Base-by-base conservation (phyloP, 1,140 invertebrate genomes). In the Pseudachorutes palmiensis region DNA sequence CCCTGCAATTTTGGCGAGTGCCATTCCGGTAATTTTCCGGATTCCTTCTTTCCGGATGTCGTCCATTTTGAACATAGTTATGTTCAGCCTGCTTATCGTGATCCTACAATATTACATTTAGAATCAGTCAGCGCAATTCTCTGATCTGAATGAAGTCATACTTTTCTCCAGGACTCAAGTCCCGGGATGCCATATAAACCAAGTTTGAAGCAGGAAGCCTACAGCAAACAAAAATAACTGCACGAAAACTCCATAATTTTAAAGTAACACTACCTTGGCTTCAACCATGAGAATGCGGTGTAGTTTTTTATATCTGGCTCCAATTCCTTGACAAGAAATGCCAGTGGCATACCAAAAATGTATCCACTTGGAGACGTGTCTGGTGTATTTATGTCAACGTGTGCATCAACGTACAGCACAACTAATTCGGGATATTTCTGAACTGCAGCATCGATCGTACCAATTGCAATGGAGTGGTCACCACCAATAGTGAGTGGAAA, bases 321-420 rank as follows among this genome's bases (percentile, higher is more conserved):
- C 45, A 65, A 26, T 30, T 68, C 66, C 2, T 63, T 19, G 1
- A 67, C 26, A 48, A 67, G 41, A 33, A 74, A 72, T 12, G 65
- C 62, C 1, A 94, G 82, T 0, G 92, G 87, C 91, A 96, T 96
- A 22, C 94, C 94, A 77, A 97, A 93, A 41, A 92, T 85, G 74
- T 94, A 92, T 22, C 92, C 92, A 33, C 86, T 86, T 24, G 76
- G 80, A 19, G 87, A 88, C 0, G 90, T 92, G 71, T 84, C 83
- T 66, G 91, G 88, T 22, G 92, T 91, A 79, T 97, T 97, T 70
- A 96, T 84, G 82, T 97, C 94, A 5, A 91, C 88, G 77, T 97
- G 94, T 5, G 94, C 94, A 78, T 97, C 94, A 24, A 97, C 83
- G 92, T 93, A 97, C 22, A 97, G 78, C n/a, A 96, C 82, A 67